phyloP scores from a whole-genome alignment of 2,888 invertebrate species.

The Tenodera sinensis region DNA sequence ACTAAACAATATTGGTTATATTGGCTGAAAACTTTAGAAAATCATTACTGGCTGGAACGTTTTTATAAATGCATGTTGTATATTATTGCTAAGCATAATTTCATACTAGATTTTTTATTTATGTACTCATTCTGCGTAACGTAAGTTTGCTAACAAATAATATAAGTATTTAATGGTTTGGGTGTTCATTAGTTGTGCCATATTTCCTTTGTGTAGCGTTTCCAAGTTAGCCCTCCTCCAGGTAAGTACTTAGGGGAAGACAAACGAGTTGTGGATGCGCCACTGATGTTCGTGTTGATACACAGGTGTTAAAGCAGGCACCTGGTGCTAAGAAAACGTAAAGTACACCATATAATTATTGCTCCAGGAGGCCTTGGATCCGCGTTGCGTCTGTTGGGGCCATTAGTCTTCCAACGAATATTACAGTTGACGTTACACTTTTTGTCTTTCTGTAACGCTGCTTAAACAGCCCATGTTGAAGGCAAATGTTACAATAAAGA shows the following conservation, averaged over 20 bases:
- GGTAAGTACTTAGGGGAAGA: background rate
- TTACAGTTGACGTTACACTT: background rate
- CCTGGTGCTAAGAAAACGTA: constrained; percentile 2
- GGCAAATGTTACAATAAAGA: background rate
- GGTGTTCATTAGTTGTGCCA: too few relatives aligned
- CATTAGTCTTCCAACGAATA: background rate
- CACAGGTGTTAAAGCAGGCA: constrained; percentile 9
- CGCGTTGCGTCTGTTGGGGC: background rate
- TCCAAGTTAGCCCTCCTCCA: background rate
- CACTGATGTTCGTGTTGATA: background rate
- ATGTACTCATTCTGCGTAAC: too few relatives aligned
- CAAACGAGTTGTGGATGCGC: background rate
- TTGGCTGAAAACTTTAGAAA: too few relatives aligned
- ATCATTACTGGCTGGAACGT: too few relatives aligned
- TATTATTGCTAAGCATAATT: too few relatives aligned
- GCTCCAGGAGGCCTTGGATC: background rate
- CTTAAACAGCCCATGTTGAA: background rate
- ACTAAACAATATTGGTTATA: too few relatives aligned
- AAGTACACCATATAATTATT: background rate
- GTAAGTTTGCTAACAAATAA: too few relatives aligned
- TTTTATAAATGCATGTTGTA: too few relatives aligned
- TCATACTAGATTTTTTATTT: too few relatives aligned
- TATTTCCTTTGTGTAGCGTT: background rate
- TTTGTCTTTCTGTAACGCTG: background rate
- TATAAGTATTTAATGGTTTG: too few relatives aligned